phyloP scores from a whole-genome alignment of 2,113 vertebrate genomes.

The Thunnus maccoyii region DNA sequence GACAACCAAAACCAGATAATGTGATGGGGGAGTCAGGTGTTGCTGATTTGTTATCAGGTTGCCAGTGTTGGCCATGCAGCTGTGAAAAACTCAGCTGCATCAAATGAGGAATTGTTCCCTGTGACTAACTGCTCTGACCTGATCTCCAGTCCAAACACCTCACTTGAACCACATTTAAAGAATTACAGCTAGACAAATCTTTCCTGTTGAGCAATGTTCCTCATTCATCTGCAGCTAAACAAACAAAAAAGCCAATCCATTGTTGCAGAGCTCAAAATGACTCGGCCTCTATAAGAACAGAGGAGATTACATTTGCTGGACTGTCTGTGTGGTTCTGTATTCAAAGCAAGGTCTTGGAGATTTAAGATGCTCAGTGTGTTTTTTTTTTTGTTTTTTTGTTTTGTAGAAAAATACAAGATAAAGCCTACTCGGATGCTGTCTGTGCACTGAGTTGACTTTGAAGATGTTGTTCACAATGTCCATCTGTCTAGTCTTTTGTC shows the following conservation, averaged over 20 bases:
- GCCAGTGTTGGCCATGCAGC: background rate
- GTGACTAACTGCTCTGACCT: background rate
- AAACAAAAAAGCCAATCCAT: conserved; percentile 17
- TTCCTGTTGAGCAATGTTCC: background rate
- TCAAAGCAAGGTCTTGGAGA: conserved; percentile 22
- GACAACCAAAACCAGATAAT: conserved; percentile 43
- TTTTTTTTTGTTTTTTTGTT: background rate
- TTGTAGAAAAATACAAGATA: conserved; percentile 20
- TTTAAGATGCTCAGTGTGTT: background rate
- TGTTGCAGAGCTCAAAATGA: conserved; percentile 35
- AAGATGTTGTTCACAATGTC: background rate
- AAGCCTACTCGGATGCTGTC: background rate
- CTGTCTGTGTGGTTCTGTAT: conserved; percentile 27
- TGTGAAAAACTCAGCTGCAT: conserved; percentile 5
- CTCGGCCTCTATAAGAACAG: conserved; percentile 27
- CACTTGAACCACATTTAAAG: background rate
- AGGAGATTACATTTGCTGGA: conserved; percentile 42
- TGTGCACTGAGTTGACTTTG: conserved; percentile 6
- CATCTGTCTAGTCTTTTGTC: conserved; percentile 22
- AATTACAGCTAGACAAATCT: conserved; percentile 5
- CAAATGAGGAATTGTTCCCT: conserved; percentile 6
- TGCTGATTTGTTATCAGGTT: conserved; percentile 35
- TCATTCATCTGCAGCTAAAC: conserved; percentile 34
- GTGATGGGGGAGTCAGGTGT: conserved; percentile 17
- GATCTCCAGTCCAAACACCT: conserved; percentile 15